phyloP scores from a whole-genome alignment of 2,797 vertebrate genomes.

The Oreochromis grahami region DNA sequence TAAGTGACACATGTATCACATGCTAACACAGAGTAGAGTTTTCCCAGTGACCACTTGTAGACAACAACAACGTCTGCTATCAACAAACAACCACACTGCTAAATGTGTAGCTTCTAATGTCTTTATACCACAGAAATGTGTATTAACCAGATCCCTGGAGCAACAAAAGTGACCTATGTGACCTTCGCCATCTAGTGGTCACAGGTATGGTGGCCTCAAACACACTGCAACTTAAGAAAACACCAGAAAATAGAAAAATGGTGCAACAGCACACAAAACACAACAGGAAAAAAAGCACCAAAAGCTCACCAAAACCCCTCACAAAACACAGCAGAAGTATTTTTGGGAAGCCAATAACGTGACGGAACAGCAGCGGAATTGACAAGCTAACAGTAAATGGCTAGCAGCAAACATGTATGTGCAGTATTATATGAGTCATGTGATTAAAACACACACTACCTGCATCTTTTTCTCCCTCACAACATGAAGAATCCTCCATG shows the following conservation, averaged over 20 bases:
- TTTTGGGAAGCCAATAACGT: background rate
- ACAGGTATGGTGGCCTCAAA: background rate
- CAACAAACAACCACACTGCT: background rate
- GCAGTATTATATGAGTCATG: background rate
- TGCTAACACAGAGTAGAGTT: background rate
- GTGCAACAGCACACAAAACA: background rate
- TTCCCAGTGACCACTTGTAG: constrained; percentile 11
- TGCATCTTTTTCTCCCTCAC: background rate
- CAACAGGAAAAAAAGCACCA: background rate
- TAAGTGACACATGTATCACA: constrained; percentile 25
- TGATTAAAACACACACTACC: background rate
- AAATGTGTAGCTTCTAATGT: background rate
- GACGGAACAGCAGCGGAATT: background rate
- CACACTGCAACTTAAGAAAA: background rate
- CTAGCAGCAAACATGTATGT: background rate
- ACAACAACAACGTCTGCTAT: background rate
- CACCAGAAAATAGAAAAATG: background rate
- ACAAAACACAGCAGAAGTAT: background rate
- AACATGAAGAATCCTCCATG: background rate
- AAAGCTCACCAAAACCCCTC: background rate
- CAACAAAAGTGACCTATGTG: background rate
- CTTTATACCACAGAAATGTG: background rate
- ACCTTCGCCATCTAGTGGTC: background rate
- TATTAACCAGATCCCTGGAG: background rate
- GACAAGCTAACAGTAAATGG: background rate